phyloP scores from a whole-genome alignment of 30 jellyfish, hydroid and myxozoan species.

The Pseudorhiza aurosa region DNA sequence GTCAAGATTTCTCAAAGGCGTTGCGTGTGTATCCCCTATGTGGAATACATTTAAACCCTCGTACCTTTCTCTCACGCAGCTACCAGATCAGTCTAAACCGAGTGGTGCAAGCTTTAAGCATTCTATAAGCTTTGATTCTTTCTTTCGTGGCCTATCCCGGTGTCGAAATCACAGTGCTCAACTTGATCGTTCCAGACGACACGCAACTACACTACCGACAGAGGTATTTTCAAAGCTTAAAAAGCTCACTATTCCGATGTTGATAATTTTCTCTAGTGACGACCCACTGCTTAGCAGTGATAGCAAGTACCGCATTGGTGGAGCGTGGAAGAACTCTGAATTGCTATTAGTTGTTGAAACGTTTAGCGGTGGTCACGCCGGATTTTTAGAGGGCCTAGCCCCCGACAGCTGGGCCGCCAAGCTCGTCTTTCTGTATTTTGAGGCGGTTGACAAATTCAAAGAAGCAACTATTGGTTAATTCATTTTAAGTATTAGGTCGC shows the following conservation, averaged over 20 bases:
- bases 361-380: conserved; percentile 70
- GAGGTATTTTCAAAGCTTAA: conserved; percentile 42
- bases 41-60: conserved; percentile 29
- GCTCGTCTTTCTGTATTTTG: conserved; percentile 62
- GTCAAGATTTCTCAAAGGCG: conserved; percentile 33
- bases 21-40: conserved; percentile 61
- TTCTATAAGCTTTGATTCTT: conserved; percentile 35
- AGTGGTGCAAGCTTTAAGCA: neutral
- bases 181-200: neutral
- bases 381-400: conserved; percentile 46
- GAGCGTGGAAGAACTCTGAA: conserved; percentile 50
- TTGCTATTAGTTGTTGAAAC: conserved; percentile 49
- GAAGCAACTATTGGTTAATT: conserved; percentile 64
- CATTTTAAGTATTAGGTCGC: no score
- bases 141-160: neutral
- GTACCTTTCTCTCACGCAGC: neutral
- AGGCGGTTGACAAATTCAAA: conserved; percentile 61
- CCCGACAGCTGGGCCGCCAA: conserved; percentile 84
- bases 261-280: conserved; percentile 51
- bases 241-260: conserved; percentile 45
- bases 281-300: conserved; percentile 53
- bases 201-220: conserved; percentile 36
- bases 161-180: neutral
- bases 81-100: neutral
- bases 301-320: conserved; percentile 14